Conservation (phyloP, 2,888 invertebrate species). For the Exocentrus adspersus region DNA sequence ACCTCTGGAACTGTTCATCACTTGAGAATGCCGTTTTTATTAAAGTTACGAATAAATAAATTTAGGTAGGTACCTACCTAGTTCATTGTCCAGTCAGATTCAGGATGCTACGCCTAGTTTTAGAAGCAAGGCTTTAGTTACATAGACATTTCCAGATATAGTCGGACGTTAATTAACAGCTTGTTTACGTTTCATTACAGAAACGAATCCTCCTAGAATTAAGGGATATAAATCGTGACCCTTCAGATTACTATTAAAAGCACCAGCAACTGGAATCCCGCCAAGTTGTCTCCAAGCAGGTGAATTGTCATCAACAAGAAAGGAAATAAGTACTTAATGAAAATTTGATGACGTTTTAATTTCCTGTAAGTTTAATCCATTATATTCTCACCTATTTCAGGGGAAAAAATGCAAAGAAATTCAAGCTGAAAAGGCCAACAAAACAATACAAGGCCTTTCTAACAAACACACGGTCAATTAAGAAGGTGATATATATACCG, state of each 20-base stretch:
- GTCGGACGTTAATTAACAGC: not conserved
- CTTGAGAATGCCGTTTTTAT: not conserved
- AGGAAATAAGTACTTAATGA: no score
- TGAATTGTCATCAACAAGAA: no score
- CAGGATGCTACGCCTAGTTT: no score
- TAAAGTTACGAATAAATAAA: no score
- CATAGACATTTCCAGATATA: not conserved
- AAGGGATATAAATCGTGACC: not conserved
- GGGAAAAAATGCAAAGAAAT: slow-evolving; percentile 9
- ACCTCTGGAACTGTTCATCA: not conserved
- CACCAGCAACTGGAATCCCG: not conserved
- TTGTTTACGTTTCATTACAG: not conserved
- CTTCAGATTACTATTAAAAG: not conserved
- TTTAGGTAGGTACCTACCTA: no score
- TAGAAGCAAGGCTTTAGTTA: not conserved
- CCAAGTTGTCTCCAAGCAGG: not conserved
- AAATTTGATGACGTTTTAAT: no score
- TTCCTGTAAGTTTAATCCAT: no score
- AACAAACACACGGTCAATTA: slow-evolving; percentile 37
- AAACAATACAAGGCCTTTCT: slow-evolving; percentile 29
- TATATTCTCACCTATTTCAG: no score
- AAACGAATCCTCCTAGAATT: not conserved
- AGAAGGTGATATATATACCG: slow-evolving; percentile 32
- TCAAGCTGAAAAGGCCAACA: slow-evolving; percentile 1
- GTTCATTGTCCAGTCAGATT: no score